Evolutionary conservation across 2,888 invertebrate species (phyloP), one percentile per base, ranked within the genome.

Genomic region (Acrocyrtus sp.): DNA sequence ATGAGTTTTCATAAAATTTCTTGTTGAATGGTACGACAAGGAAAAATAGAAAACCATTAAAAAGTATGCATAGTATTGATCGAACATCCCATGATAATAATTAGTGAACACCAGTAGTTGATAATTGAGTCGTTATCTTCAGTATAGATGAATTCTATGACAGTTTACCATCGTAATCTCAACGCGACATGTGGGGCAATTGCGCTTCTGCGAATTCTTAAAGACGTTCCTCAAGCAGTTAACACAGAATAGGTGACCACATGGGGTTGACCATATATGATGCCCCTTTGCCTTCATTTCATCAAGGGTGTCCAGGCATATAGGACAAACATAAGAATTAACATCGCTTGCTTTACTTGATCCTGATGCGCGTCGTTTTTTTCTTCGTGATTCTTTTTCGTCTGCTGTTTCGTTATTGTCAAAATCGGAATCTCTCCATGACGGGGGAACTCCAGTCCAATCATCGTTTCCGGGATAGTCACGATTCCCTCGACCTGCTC

Each of bases 231-330:
- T 43, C 8, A 63, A 12, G 29, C 63, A 63, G 15, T 19, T 12
- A 5, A 6, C 1, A 15, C 63, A 63, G 29, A 63, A 63, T 12
- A 54, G 15, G n/a, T 63, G 63, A 8, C 63, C 63, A 45, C 63
- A 63, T 21, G 50, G 53, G 0, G 63, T 54, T 2, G 45, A 41
- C 10, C 19, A 27, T 15, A 63, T 53, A 21, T 43, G n/a, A 15
- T 34, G 21, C 12, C 29, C 63, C 12, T 53, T 43, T 26, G 45
- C 27, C 15, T 41, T 63, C 43, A 63, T 54, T 29, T 17, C 45
- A 19, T 51, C 17, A 26, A 51, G 53, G 10, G 41, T 8, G 2
- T 62, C 62, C 4, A 51, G 15, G 26, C 63, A 63, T 45, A 63
- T 45, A 8, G 53, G 63, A 27, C 62, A 62, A 19, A 17, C 17